phyloP scores from a whole-genome alignment of 2,113 vertebrate species.

The Podilymbus podiceps region DNA sequence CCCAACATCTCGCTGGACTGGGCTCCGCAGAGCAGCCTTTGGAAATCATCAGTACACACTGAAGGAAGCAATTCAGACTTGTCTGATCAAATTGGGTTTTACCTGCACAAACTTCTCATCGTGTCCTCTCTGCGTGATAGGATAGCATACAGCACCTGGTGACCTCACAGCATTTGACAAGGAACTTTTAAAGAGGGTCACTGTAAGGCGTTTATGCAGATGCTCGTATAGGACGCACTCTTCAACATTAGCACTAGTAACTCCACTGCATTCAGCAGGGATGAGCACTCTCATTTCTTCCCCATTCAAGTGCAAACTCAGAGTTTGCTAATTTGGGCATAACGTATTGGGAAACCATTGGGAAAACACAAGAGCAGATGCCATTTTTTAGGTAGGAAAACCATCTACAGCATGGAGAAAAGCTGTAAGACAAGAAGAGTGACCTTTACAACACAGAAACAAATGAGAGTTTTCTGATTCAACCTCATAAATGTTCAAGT shows the following conservation, averaged over 20 bases:
- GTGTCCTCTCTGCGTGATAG: rapidly evolving
- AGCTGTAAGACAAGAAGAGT: background rate
- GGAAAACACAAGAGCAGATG: background rate
- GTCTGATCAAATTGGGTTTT: background rate
- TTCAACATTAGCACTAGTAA: background rate
- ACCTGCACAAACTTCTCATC: background rate
- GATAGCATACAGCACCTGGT: background rate
- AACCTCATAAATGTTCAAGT: background rate
- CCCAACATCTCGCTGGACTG: background rate
- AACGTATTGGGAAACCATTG: rapidly evolving
- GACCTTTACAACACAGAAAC: background rate
- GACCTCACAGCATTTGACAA: background rate
- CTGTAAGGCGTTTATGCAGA: background rate
- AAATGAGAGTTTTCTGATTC: background rate
- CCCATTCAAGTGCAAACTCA: background rate
- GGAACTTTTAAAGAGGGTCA: background rate
- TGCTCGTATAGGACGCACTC: background rate
- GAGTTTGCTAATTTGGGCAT: background rate
- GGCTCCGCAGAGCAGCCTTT: background rate
- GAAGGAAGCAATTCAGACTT: background rate
- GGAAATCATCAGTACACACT: rapidly evolving
- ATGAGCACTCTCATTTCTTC: background rate
- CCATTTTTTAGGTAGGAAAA: background rate
- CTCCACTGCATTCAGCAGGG: background rate
- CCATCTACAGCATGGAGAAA: background rate